phyloP scores from a whole-genome alignment of 2,113 vertebrate genomes.

The Ciconia stormi region DNA sequence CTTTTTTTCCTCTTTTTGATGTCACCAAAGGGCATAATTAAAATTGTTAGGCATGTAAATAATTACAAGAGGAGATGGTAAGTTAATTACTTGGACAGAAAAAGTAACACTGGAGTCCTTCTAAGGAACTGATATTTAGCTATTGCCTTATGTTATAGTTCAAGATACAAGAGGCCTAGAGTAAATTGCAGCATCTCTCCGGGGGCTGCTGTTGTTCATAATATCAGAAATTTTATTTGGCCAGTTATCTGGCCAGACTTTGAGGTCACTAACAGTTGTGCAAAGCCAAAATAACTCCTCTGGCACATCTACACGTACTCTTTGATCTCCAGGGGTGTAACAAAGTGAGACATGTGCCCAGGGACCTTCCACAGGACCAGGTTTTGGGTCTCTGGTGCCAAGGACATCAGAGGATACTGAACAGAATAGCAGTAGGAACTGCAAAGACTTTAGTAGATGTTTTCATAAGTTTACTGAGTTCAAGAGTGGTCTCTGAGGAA shows the following conservation, averaged over 20 bases:
- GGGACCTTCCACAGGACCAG: neutral
- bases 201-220: neutral
- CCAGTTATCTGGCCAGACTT: neutral
- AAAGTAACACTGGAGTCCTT: neutral
- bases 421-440: neutral
- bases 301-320: neutral
- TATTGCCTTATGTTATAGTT: neutral
- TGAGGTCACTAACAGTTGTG: neutral
- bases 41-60: neutral
- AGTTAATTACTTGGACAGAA: neutral
- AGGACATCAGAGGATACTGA: neutral
- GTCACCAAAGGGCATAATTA: neutral
- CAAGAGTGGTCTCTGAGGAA: conserved; percentile 48
- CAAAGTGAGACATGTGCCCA: neutral
- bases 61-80: neutral
- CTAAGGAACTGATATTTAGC: neutral
- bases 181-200: neutral
- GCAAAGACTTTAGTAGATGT: conserved; percentile 33
- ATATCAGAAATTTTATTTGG: neutral
- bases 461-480: conserved; percentile 68
- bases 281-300: neutral
- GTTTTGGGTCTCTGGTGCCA: neutral
- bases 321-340: neutral
- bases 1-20: neutral
- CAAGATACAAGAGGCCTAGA: neutral